These are phyloP conservation scores for Gallirallus australis DNA, from an alignment of 2,797 vertebrate genomes.

Conservation along the genomic window DNA sequence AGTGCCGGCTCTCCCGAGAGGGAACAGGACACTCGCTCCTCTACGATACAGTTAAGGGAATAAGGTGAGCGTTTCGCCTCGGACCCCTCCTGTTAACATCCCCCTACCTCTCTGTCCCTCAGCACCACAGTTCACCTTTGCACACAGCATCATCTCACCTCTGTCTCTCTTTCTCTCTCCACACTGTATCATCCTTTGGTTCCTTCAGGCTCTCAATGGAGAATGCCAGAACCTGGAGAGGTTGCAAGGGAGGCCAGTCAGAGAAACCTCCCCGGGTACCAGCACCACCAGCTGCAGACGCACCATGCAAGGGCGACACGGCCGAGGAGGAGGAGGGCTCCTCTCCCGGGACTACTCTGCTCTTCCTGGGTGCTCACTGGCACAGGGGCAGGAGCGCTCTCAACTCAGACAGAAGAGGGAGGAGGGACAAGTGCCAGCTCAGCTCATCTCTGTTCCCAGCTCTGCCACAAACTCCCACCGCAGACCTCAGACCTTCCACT, in stretches of 20 bases:
- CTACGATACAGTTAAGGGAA: neutral
- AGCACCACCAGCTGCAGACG: constrained; percentile 55
- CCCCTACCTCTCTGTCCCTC: constrained; percentile 74
- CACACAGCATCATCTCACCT: constrained; percentile 75
- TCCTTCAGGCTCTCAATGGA: constrained; percentile 77
- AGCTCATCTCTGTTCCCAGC: neutral
- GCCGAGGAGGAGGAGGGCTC: constrained; percentile 20
- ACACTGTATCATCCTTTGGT: constrained; percentile 76
- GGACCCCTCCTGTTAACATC: neutral
- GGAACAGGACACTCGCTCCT: constrained; percentile 4
- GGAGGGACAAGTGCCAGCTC: rapidly evolving
- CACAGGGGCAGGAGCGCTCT: neutral
- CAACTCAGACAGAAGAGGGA: neutral
- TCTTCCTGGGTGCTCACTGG: neutral
- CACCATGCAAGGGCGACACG: constrained; percentile 66
- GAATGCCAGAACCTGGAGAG: constrained; percentile 77
- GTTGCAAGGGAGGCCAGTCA: constrained; percentile 75
- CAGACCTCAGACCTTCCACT: neutral
- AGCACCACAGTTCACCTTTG: constrained; percentile 62
- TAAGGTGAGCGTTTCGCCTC: neutral
- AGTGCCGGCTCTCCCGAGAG: neutral
- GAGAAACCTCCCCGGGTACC: constrained; percentile 71
- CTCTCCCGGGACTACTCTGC: constrained; percentile 54
- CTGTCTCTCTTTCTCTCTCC: constrained; percentile 76
- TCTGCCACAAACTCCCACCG: neutral